Percentiles rank a stretch among this genome's conserved stretches.
Conservation (phyloP, 1,140 invertebrate genomes). For the Lordiphosa collinella region DNA sequence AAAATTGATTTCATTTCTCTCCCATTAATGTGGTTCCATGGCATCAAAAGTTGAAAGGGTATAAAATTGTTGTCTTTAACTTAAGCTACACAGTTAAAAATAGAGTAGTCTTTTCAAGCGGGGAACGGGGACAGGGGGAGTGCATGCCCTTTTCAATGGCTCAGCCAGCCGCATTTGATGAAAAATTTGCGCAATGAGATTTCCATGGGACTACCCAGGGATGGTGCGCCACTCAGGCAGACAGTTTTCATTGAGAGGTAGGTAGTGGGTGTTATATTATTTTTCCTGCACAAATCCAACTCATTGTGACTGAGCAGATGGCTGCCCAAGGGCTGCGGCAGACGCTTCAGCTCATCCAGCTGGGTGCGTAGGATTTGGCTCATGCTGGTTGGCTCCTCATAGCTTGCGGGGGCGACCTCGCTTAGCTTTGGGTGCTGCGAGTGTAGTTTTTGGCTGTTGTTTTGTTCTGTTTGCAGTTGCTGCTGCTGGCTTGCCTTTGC, state of each 20-base stretch:
- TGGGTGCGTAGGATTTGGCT: conserved; percentile 66
- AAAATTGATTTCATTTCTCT: conserved; percentile 18
- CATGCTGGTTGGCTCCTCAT: conserved; percentile 31
- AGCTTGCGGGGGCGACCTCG: conserved; percentile 32
- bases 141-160: conserved; percentile 40
- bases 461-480: conserved; percentile 41
- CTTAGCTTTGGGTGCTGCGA: conserved; percentile 18
- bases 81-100: conserved; percentile 25
- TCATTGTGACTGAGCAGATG: conserved; percentile 80
- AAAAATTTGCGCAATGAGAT: conserved; percentile 74
- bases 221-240: conserved; percentile 77
- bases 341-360: conserved; percentile 64
- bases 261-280: conserved; percentile 81
- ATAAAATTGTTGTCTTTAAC: conserved; percentile 54
- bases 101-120: conserved; percentile 56
- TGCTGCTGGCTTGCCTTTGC: conserved; percentile 53
- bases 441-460: conserved; percentile 23
- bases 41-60: conserved; percentile 42
- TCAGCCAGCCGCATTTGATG: conserved; percentile 79
- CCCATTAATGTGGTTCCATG: too few species aligned
- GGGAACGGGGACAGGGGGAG: conserved; percentile 14
- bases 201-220: conserved; percentile 67
- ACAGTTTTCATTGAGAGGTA: conserved; percentile 82
- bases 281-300: conserved; percentile 80
- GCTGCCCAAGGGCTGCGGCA: conserved; percentile 63